These are phyloP conservation scores for Synergus japonicus DNA, from an alignment of 2,888 invertebrate genomes.

Conservation along the genomic window DNA sequence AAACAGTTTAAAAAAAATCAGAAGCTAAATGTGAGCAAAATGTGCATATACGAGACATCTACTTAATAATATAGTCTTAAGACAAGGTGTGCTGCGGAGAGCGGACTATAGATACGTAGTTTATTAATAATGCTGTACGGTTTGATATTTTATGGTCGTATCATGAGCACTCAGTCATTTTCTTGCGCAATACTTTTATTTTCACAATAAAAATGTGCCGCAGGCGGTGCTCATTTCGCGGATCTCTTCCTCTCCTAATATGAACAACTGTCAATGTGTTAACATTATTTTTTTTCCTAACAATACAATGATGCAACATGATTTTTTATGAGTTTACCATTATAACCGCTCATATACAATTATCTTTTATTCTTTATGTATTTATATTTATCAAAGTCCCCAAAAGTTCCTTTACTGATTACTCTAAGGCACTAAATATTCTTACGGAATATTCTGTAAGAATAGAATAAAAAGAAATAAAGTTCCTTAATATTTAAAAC, in stretches of 20 bases:
- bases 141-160: slow-evolving; percentile 71
- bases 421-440: too few species aligned
- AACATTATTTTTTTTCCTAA: not conserved
- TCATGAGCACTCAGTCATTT: slow-evolving; percentile 69
- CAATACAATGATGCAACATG: too few species aligned
- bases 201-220: slow-evolving; percentile 65
- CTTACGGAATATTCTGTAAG: too few species aligned
- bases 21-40: too few species aligned
- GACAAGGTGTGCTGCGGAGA: slow-evolving; percentile 40
- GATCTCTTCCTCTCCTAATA: slow-evolving; percentile 1
- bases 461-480: too few species aligned
- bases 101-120: slow-evolving; percentile 62
- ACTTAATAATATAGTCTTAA: slow-evolving; percentile 5
- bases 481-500: too few species aligned
- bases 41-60: not conserved
- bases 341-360: too few species aligned
- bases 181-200: slow-evolving; percentile 73
- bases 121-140: slow-evolving; percentile 73
- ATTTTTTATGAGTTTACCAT: too few species aligned
- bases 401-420: too few species aligned
- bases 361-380: too few species aligned
- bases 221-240: slow-evolving; percentile 56
- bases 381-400: too few species aligned
- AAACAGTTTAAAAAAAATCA: too few species aligned
- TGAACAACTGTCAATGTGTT: slow-evolving; percentile 8